Conservation (phyloP, 1,140 invertebrate genomes). For the Lepidurus couesii region DNA sequence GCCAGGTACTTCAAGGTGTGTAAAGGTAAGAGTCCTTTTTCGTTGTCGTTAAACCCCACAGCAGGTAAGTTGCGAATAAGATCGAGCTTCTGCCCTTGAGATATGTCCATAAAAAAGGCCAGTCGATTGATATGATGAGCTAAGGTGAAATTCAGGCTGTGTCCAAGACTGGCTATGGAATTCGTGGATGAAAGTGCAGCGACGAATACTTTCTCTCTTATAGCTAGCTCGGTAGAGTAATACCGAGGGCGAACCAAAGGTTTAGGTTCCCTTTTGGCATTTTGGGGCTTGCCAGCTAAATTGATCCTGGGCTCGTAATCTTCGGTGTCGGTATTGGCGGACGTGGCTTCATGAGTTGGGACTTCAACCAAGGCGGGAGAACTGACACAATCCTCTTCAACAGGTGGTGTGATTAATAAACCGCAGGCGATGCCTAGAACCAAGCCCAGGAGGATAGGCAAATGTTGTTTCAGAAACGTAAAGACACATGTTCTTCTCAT, state of each 20-base stretch:
- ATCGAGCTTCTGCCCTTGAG: conserved; percentile 57
- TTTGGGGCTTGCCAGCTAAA: conserved; percentile 50
- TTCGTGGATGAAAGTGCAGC: conserved; percentile 69
- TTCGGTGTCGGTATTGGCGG: conserved; percentile 38
- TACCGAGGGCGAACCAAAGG: conserved; percentile 65
- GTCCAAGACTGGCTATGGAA: conserved; percentile 60
- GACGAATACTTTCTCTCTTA: conserved; percentile 80
- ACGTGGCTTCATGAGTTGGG: background rate
- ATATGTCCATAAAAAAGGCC: conserved; percentile 66
- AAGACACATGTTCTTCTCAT: background rate
- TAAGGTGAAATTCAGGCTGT: conserved; percentile 73
- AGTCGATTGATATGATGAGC: conserved; percentile 72
- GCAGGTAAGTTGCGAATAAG: conserved; percentile 58
- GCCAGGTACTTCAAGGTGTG: conserved; percentile 82
- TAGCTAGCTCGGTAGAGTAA: conserved; percentile 86
- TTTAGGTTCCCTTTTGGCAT: conserved; percentile 37
- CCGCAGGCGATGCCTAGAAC: background rate
- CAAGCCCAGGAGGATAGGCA: background rate
- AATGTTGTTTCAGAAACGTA: background rate
- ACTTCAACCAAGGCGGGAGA: background rate
- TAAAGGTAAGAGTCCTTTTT: conserved; percentile 66
- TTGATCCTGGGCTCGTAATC: conserved; percentile 55
- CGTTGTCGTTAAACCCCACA: conserved; percentile 71
- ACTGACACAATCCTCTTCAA: background rate
- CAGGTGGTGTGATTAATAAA: background rate